Conservation (phyloP, 2,113 vertebrate genomes). For the Alligator sinensis region DNA sequence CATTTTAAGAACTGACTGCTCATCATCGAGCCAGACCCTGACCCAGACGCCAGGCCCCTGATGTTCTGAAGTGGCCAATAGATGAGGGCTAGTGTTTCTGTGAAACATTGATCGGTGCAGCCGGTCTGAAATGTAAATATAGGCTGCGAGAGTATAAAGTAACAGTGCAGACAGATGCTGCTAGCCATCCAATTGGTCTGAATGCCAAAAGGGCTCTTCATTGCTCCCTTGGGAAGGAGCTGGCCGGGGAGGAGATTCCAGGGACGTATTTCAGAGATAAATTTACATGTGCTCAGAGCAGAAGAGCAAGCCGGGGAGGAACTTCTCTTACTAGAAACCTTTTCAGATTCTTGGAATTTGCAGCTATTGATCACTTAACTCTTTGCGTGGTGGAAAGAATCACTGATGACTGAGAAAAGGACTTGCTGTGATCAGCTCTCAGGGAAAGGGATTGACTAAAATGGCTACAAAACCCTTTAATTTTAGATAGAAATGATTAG, state of each 20-base stretch:
- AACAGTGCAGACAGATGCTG: neutral
- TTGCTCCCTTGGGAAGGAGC: neutral
- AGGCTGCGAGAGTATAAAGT: neutral
- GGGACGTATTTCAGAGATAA: neutral
- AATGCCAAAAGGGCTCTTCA: neutral
- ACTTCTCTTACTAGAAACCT: neutral
- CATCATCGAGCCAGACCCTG: neutral
- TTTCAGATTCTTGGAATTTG: neutral
- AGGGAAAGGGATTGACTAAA: fast-evolving
- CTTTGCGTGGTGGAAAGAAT: neutral
- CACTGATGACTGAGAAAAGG: neutral
- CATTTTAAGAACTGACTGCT: fast-evolving
- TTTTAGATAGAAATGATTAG: neutral
- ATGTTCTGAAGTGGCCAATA: neutral
- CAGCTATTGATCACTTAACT: neutral
- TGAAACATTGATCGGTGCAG: neutral
- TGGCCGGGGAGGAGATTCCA: neutral
- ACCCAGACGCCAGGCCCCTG: neutral
- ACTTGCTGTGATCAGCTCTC: too few species aligned
- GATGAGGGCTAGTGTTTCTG: neutral
- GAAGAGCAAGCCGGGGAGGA: neutral
- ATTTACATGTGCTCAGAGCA: neutral
- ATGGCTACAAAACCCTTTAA: neutral
- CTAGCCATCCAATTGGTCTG: slow-evolving; percentile 7
- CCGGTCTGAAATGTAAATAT: neutral